These are phyloP conservation scores for Cricetomys ansorgei DNA, from an alignment of 2,113 vertebrate genomes.

Conservation along the genomic window DNA sequence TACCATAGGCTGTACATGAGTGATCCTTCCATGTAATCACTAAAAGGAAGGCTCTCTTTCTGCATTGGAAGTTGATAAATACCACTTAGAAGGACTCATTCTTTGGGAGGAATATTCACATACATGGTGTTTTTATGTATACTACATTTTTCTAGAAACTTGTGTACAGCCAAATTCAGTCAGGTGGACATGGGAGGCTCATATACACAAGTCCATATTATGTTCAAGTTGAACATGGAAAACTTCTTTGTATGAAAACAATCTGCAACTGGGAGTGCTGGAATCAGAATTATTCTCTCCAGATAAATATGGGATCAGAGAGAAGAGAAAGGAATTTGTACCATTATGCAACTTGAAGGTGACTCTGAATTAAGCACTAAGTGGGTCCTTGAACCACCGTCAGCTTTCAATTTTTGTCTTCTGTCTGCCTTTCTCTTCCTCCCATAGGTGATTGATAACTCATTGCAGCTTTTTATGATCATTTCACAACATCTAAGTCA, in stretches of 20 bases:
- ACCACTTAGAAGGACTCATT: neutral
- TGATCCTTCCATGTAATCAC: neutral
- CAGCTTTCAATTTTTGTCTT: neutral
- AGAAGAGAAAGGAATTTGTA: neutral
- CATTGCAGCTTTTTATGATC: neutral
- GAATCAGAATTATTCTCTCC: neutral
- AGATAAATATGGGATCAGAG: neutral
- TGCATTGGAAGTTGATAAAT: neutral
- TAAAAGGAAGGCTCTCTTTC: neutral
- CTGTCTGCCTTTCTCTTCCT: neutral
- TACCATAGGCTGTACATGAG: neutral
- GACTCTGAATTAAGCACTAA: neutral
- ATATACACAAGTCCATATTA: neutral
- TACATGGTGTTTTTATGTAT: neutral
- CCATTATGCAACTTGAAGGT: neutral
- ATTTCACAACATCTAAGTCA: neutral
- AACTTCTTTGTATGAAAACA: neutral
- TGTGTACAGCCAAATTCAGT: neutral
- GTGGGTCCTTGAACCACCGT: neutral
- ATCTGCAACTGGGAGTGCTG: neutral
- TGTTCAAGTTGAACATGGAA: neutral
- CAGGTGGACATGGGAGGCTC: neutral
- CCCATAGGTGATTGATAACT: neutral
- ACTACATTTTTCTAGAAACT: neutral
- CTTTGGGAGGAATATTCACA: neutral